Base-by-base conservation (phyloP, 2,797 vertebrate species). In the Hyperoplus lanceolatus region DNA sequence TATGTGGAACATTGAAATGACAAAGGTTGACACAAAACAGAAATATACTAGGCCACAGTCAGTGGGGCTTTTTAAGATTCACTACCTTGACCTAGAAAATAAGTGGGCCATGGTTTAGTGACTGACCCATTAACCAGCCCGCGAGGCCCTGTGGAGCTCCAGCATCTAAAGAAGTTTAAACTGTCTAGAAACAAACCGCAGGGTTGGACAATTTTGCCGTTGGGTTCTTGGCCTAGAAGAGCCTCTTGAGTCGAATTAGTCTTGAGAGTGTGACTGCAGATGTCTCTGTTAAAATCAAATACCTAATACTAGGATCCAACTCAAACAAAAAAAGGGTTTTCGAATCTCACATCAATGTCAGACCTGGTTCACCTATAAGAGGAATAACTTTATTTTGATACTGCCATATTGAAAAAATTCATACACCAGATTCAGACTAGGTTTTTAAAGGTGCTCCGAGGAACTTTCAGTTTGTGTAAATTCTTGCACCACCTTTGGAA, bases 41-140 rank as follows among this genome's bases (percentile, higher is more conserved):
- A 45, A 45, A 45, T 45, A 29, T 29, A 29, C 29, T 45, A 45
- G 43, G 15, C 15, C 46, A 16, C 39, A 13, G 13, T 55, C 64
- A 1, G 64, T 43, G 8, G 11, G 5, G 50, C 3, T 18, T 21
- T 16, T 4, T 16, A 66, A 45, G 60, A 72, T 60, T 29, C 18
- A 11, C 3, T 10, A 55, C 45, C 15, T 41, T 61, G 75, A 79
- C 72, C 66, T 50, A 56, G 50, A 74, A 60, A 65, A 73, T 71
- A 85, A 83, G 56, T 71, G 60, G 75, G 82, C 55, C 75, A 64
- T 62, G 63, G 65, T 70, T 75, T 73, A 60, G 11, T 16, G 56
- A 57, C 55, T 73, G 64, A 77, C 68, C 66, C 77, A 53, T 72
- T 76, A 68, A 64, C 54, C 62, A 53, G 74, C 38, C 36, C 1